Evolutionary conservation across 2,888 invertebrate species (phyloP).

Genomic region (Rotaria macrura): DNA sequence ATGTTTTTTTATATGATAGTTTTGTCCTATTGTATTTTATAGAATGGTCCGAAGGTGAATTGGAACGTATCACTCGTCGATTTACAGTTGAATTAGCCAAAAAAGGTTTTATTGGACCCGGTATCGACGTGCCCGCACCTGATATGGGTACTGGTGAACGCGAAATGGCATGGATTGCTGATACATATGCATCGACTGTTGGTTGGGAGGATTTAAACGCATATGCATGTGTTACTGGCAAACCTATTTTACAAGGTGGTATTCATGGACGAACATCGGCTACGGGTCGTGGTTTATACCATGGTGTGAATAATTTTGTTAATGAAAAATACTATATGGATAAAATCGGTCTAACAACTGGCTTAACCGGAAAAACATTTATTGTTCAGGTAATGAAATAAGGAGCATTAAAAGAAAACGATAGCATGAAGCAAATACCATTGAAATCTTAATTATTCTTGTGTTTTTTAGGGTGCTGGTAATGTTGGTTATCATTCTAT

Average conservation of each 20-base stretch:
- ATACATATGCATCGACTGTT: constrained; percentile 84
- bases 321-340: constrained; percentile 88
- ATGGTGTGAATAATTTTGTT: constrained; percentile 82
- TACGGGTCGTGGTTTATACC: constrained; percentile 71
- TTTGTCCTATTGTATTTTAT: neutral
- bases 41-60: constrained; percentile 62
- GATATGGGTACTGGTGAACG: constrained; percentile 95
- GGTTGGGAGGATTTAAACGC: constrained; percentile 86
- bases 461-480: constrained; percentile 70
- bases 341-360: constrained; percentile 71
- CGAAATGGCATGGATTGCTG: constrained; percentile 86
- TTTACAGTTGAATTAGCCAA: constrained; percentile 90
- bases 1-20: too few species aligned
- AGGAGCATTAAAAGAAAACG: too few species aligned
- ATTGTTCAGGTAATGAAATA: constrained; percentile 60
- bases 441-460: neutral
- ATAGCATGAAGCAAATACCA: too few species aligned
- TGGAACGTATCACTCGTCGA: constrained; percentile 86
- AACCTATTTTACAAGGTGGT: constrained; percentile 88
- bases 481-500: constrained; percentile 92
- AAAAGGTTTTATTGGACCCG: constrained; percentile 89
- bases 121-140: constrained; percentile 97
- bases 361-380: constrained; percentile 86
- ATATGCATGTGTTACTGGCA: constrained; percentile 90
- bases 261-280: constrained; percentile 91